A percentile compares a stretch with the other conserved stretches of the same genome.
phyloP scores from a whole-genome alignment of 2,797 vertebrate species.

The Rachycentron canadum region DNA sequence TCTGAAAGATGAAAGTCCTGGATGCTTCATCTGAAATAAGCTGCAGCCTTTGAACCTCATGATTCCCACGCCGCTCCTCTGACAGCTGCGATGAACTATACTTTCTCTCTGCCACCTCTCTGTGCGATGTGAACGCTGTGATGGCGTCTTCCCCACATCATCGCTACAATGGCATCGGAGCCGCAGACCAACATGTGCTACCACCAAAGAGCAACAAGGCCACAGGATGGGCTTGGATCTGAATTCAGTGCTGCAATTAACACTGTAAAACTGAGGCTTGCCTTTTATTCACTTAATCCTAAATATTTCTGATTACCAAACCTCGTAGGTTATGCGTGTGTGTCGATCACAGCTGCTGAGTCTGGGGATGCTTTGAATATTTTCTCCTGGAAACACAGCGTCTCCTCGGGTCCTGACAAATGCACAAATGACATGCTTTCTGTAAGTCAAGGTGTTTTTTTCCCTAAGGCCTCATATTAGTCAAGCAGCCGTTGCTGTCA shows the following conservation, averaged over 20 bases:
- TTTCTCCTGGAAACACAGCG: conserved; percentile 28
- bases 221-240: background rate
- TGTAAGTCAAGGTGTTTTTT: conserved; percentile 15
- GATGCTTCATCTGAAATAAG: no score
- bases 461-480: conserved; percentile 31
- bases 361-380: conserved; percentile 43
- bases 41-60: background rate
- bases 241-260: background rate
- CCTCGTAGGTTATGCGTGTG: background rate
- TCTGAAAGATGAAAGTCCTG: no score
- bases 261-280: no score
- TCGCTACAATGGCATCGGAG: background rate
- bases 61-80: background rate
- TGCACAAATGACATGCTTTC: conserved; percentile 39
- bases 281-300: background rate
- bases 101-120: background rate
- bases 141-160: conserved; percentile 11
- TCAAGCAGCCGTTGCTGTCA: conserved; percentile 3
- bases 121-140: background rate
- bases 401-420: conserved; percentile 13
- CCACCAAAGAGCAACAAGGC: conserved; percentile 1
- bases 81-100: background rate
- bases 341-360: conserved; percentile 32
- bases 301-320: background rate
- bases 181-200: background rate